phyloP scores from a whole-genome alignment of 2,888 invertebrate species.

The Gymnoscelis rufifasciata region DNA sequence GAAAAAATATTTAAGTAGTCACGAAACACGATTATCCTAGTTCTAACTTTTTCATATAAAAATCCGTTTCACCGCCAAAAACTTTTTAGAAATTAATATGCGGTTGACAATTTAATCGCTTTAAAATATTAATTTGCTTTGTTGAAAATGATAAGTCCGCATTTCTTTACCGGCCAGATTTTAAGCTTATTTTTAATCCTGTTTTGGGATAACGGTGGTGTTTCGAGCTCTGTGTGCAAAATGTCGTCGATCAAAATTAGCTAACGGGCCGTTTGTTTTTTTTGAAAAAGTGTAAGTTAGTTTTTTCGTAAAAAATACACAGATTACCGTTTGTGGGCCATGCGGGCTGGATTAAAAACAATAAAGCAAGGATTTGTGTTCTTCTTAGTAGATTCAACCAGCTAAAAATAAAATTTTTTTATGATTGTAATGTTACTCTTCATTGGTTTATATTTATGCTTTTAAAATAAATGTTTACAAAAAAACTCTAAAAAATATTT shows the following conservation, averaged over 20 bases:
- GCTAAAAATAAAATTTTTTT: too few relatives aligned
- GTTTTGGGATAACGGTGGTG: conserved; percentile 37
- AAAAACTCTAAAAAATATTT: too few relatives aligned
- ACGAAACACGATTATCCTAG: conserved; percentile 4
- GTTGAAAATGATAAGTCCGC: conserved; percentile 27
- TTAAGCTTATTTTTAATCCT: conserved; percentile 38
- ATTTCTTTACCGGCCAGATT: conserved; percentile 29
- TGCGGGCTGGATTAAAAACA: conserved; percentile 10
- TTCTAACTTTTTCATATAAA: neutral
- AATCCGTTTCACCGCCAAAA: conserved; percentile 14
- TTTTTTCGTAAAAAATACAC: conserved; percentile 7
- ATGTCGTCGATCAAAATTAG: conserved; percentile 10
- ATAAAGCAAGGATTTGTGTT: neutral
- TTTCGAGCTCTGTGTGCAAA: conserved; percentile 27
- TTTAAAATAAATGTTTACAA: too few relatives aligned
- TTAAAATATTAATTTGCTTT: conserved; percentile 49
- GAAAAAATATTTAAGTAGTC: too few relatives aligned
- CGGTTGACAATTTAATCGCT: conserved; percentile 48
- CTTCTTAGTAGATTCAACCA: neutral
- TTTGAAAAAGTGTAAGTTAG: neutral
- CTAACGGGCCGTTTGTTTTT: conserved; percentile 10
- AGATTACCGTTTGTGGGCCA: conserved; percentile 4
- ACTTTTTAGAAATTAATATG: conserved; percentile 30
- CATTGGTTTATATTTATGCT: too few relatives aligned
- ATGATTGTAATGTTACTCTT: too few relatives aligned